Evolutionary conservation across 2,888 invertebrate species (phyloP).

Genomic region (Aproaerema taeniolella): DNA sequence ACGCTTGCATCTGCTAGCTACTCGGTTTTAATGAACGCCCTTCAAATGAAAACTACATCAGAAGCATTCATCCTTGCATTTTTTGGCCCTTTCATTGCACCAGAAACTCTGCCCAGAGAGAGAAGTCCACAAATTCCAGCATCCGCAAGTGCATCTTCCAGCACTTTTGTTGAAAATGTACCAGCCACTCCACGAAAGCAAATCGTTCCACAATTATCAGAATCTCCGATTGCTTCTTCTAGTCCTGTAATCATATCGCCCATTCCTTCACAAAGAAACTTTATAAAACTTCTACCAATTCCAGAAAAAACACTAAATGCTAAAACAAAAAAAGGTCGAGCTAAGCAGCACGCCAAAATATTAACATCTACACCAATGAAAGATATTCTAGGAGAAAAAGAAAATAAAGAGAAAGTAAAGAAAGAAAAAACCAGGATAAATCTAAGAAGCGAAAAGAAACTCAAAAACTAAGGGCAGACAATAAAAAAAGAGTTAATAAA

Average conservation of each 20-base stretch:
- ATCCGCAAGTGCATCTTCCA: no score
- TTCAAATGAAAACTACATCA: no score
- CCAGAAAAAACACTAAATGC: background rate
- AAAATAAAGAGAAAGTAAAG: slow-evolving; percentile 17
- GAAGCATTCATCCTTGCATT: no score
- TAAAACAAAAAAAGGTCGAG: background rate
- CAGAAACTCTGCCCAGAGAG: no score
- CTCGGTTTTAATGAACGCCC: no score
- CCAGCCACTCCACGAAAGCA: no score
- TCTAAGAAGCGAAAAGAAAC: slow-evolving; percentile 1
- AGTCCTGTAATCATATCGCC: no score
- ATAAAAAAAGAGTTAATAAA: background rate
- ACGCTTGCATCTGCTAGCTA: no score
- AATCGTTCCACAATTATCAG: no score
- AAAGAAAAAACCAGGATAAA: slow-evolving; percentile 9
- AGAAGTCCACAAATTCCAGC: background rate
- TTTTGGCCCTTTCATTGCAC: no score
- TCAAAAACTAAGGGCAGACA: background rate
- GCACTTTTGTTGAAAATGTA: background rate
- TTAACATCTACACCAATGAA: slow-evolving; percentile 17
- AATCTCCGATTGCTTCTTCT: background rate
- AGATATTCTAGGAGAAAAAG: slow-evolving; percentile 17
- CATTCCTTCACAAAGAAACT: background rate
- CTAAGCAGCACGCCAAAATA: slow-evolving; percentile 16
- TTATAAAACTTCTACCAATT: background rate